Base-by-base conservation (phyloP, 1,140 invertebrate genomes). In the Cephus cinctus region DNA sequence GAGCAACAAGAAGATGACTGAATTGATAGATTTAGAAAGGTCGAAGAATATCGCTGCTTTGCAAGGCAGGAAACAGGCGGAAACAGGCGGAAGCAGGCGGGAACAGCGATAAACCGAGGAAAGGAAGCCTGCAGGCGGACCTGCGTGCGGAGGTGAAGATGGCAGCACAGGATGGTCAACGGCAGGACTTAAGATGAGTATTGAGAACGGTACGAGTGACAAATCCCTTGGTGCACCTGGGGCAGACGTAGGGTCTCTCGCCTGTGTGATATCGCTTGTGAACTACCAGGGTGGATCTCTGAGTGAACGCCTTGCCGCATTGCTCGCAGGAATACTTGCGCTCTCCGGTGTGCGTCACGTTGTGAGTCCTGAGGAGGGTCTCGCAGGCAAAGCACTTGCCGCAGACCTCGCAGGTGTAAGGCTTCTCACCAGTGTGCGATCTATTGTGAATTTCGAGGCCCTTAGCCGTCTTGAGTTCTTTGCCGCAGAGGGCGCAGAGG, bases 241-340 rank as follows among this genome's bases (percentile, higher is more conserved):
- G 74, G 65, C 88, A 90, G 56, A 80, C 80, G 65, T 88, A 90
- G 0, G 88, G 88, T 52, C 86, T 80, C 60, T 89, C 85, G 5
- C 88, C 88, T 15, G 86, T 89, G 72, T 90, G 88, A 57, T 85
- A 84, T 56, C 87, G 76, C 51, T 88, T 83, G 70, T 90, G 89
- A 16, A 88, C 87, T 44, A 87, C 81, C n/a, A 89, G 75, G 23
- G 81, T 81, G 27, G 86, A 88, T 5, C 88, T 82, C 69, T 92
- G 89, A 1, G 86, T 88, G 70, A 94, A 93, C 5, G 84, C 78
- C 63, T 90, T 85, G 8, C 85, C 81, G 69, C 90, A 93, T 45
- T 80, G 76, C 51, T 78, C 78, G 64, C 86, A 87, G 31, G 79
- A 78, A 60, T 82, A 84, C 14, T 84, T 84, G 63, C 83, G 81